A percentile compares a stretch with the other conserved stretches of the same genome.
These are phyloP conservation scores for Potorous gilbertii DNA, from an alignment of 2,797 vertebrate species.

Conservation along the genomic window DNA sequence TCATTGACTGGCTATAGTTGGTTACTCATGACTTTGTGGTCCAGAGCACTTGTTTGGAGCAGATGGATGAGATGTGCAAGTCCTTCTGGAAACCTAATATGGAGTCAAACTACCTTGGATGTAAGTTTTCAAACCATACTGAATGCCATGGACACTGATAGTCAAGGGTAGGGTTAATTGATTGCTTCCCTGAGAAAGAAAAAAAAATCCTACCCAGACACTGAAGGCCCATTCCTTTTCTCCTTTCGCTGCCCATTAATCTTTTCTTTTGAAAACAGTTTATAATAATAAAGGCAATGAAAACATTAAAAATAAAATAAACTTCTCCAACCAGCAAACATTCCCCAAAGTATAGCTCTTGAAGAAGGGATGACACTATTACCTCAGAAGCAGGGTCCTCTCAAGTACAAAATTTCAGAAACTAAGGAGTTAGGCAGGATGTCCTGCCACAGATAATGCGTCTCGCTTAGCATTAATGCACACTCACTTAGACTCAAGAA, in stretches of 20 bases:
- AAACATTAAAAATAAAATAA: background rate
- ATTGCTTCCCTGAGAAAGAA: slow-evolving; percentile 96
- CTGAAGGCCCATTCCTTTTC: slow-evolving; percentile 88
- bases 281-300: slow-evolving; percentile 55
- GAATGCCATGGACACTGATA: slow-evolving; percentile 96
- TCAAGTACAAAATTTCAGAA: background rate
- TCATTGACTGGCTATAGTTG: slow-evolving; percentile 97
- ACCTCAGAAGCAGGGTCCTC: background rate
- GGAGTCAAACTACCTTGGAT: slow-evolving; percentile 95
- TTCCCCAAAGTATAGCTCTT: background rate
- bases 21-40: slow-evolving; percentile 97
- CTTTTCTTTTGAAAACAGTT: slow-evolving; percentile 81
- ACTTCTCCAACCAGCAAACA: background rate
- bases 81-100: slow-evolving; percentile 97
- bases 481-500: background rate
- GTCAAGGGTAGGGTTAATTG: slow-evolving; percentile 96
- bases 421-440: background rate
- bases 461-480: background rate
- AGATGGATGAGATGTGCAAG: slow-evolving; percentile 99
- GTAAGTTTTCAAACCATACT: slow-evolving; percentile 98
- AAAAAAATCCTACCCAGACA: slow-evolving; percentile 95
- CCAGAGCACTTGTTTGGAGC: slow-evolving; percentile 96
- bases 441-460: background rate
- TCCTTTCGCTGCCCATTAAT: slow-evolving; percentile 1
- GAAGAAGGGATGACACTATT: background rate